phyloP scores from a whole-genome alignment of 2,113 vertebrate species.

The Zosterops japonicus region DNA sequence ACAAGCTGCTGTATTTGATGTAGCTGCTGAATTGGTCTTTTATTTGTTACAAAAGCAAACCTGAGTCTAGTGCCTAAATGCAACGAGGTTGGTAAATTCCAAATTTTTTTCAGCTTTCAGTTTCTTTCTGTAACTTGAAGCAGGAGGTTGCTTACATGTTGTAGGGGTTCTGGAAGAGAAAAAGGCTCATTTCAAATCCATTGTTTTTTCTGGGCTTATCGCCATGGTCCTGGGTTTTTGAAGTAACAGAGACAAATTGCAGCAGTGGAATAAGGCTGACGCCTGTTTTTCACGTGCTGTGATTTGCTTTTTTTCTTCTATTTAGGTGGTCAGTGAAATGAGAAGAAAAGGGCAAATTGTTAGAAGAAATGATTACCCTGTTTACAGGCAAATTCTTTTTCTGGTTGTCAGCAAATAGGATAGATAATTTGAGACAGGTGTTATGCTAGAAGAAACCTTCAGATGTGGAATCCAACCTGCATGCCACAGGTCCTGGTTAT shows the following conservation, averaged over 20 bases:
- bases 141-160: not conserved
- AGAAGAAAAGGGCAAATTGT: not conserved
- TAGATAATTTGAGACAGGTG: not conserved
- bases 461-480: not conserved
- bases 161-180: not conserved
- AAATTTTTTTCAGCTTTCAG: not conserved
- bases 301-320: not conserved
- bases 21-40: conserved; percentile 29
- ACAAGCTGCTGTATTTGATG: conserved; percentile 22
- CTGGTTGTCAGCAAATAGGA: not conserved
- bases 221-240: not conserved
- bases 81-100: not conserved
- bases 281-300: not conserved
- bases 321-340: not conserved
- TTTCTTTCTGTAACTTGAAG: not conserved
- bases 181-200: not conserved
- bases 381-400: not conserved
- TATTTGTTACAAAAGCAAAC: not conserved
- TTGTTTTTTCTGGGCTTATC: not conserved
- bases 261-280: not conserved
- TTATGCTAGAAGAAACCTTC: not conserved
- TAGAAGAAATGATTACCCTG: not conserved
- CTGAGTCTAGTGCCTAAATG: not conserved
- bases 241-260: not conserved
- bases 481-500: not conserved